These are phyloP conservation scores for Chinchilla lanigera DNA, from an alignment of 2,113 vertebrate species.

Conservation along the genomic window DNA sequence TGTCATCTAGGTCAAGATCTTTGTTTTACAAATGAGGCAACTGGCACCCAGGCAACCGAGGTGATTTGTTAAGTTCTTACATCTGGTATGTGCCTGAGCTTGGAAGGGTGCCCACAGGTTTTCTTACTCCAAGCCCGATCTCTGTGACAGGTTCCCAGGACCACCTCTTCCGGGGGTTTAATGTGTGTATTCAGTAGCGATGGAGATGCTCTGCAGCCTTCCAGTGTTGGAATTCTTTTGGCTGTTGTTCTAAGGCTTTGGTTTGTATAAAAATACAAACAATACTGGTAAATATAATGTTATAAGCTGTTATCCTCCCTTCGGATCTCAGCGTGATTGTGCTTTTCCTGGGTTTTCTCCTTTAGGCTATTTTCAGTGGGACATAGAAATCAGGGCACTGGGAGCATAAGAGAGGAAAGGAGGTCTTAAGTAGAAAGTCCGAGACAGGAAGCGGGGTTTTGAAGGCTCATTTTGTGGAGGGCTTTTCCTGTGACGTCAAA, in stretches of 20 bases:
- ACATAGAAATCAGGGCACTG: neutral
- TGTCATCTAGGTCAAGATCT: neutral
- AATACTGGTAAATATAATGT: neutral
- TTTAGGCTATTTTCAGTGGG: slow-evolving; percentile 17
- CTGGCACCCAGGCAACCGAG: neutral
- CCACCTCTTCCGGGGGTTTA: neutral
- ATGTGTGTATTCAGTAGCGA: neutral
- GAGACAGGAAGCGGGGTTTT: neutral
- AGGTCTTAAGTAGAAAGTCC: neutral
- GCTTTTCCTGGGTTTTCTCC: neutral
- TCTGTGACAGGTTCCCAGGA: neutral
- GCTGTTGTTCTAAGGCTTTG: neutral
- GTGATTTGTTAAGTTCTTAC: neutral
- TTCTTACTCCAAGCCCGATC: neutral
- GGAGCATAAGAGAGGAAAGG: neutral
- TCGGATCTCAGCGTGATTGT: neutral
- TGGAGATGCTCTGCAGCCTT: neutral
- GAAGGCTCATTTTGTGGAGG: neutral
- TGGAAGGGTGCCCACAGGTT: neutral
- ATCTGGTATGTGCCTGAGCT: neutral
- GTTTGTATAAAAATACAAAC: slow-evolving; percentile 46
- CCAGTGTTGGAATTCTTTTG: neutral
- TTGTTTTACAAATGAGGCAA: slow-evolving; percentile 43
- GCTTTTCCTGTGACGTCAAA: neutral
- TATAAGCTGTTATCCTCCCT: neutral